Evolutionary conservation across 2,888 invertebrate genomes (phyloP), one percentile per base, ranked within the genome.

Genomic region (Lasioglossum lativentre): DNA sequence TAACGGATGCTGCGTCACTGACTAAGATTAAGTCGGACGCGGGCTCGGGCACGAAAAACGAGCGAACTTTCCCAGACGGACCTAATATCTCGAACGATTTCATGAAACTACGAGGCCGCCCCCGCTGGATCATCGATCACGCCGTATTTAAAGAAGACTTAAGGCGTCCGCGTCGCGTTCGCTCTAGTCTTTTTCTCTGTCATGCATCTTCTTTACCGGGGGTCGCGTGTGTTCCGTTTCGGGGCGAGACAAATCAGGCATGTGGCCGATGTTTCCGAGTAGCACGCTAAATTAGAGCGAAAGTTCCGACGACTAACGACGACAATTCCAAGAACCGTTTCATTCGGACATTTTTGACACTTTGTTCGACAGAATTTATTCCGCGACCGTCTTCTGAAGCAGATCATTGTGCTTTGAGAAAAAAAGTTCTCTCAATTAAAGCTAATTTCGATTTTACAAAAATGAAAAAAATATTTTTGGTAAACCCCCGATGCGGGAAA

Each of bases 141-240:
- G 63, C 34, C 66, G 73, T 86, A 86, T 86, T 87, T 87, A 86
- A 83, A 86, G 80, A 86, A 79, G 82, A 47, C 82, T 83, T 80
- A 63, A 59, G 75, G 59, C 70, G 77, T 68, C 34, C 78, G 14
- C 68, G 68, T 74, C 59, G 27, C 27, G 30, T 72, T 66, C 72
- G 34, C 40, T 34, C 34, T 63, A 38, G 14, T n/a, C 42, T n/a
- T 79, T 27, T 59, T 23, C 45, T 47, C 56, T 27, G 70, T 19
- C 78, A 23, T 78, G 75, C 75, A 27, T 82, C 86, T 75, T 80
- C 78, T 59, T 85, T 56, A 56, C 12, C 3, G 14, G 10, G 56
- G 47, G 27, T 72, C 16, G 59, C 38, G 59, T 42, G 83, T 81
- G 80, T 76, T 81, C 66, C 70, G 75, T 77, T 86, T 47, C 30